These are phyloP conservation scores for Laticauda laticaudata DNA, from an alignment of 2,113 vertebrate species.

Conservation along the genomic window DNA sequence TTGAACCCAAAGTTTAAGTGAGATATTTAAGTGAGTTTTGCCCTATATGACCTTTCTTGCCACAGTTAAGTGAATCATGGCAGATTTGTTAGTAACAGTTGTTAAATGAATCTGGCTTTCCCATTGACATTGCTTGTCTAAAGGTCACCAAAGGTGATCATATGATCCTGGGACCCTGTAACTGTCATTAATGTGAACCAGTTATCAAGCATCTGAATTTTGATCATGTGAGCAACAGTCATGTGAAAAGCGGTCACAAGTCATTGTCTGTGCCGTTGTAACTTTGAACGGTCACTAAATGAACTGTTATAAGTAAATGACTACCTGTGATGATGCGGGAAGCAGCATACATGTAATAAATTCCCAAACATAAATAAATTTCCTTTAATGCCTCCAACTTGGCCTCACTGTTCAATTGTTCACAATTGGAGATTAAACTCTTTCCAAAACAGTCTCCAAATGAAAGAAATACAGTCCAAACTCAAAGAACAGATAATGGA, in stretches of 20 bases:
- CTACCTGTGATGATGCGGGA: not conserved
- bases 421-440: no score
- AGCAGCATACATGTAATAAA: no score
- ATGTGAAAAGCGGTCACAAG: not conserved
- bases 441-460: no score
- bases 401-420: no score
- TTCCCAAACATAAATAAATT: no score
- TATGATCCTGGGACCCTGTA: not conserved
- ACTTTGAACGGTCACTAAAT: not conserved
- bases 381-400: no score
- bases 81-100: not conserved
- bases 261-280: not conserved
- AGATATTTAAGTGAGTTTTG: not conserved
- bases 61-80: not conserved
- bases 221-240: not conserved
- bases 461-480: no score
- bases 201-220: not conserved
- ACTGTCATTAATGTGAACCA: not conserved
- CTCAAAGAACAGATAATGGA: no score
- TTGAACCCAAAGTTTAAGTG: not conserved
- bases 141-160: not conserved
- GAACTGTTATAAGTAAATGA: not conserved
- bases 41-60: not conserved
- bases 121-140: not conserved
- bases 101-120: not conserved